A percentile compares a stretch with the other conserved stretches of the same genome.
Conservation (phyloP, 2,888 invertebrate species). For the Chymomyza fuscimana region DNA sequence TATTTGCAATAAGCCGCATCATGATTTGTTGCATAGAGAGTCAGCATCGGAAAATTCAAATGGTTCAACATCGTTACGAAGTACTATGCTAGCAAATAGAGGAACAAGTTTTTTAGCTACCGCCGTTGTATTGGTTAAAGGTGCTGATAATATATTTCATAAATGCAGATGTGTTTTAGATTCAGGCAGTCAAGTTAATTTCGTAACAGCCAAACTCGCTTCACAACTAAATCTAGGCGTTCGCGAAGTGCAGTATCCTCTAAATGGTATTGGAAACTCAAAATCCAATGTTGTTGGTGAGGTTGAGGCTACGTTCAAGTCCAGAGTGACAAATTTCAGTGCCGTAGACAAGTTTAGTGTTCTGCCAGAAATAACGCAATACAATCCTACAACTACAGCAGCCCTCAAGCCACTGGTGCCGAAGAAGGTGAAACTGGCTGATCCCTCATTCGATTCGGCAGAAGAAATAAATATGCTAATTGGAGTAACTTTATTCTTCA, state of each 20-base stretch:
- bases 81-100: conserved; percentile 1
- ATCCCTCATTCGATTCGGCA: conserved; percentile 14
- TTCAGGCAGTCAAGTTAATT: conserved; percentile 13
- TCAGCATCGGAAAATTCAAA: neutral
- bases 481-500: conserved; percentile 8
- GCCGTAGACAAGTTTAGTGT: conserved; percentile 2
- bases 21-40: conserved; percentile 15
- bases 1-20: conserved; percentile 16
- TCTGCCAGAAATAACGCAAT: conserved; percentile 9
- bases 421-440: conserved; percentile 11
- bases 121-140: conserved; percentile 6
- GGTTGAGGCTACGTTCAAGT: conserved; percentile 10
- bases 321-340: conserved; percentile 10
- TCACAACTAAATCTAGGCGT: neutral
- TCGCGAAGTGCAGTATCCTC: neutral
- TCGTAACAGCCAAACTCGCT: conserved; percentile 11
- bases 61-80: conserved; percentile 2
- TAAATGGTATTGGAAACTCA: neutral
- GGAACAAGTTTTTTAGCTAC: conserved; percentile 13
- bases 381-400: neutral
- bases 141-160: neutral
- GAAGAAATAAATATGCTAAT: conserved; percentile 14
- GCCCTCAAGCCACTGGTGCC: neutral
- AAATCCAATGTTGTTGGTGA: neutral
- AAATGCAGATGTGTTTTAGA: conserved; percentile 13